These are phyloP conservation scores for Cyprinella venusta DNA, from an alignment of 2,797 vertebrate genomes.

Conservation along the genomic window DNA sequence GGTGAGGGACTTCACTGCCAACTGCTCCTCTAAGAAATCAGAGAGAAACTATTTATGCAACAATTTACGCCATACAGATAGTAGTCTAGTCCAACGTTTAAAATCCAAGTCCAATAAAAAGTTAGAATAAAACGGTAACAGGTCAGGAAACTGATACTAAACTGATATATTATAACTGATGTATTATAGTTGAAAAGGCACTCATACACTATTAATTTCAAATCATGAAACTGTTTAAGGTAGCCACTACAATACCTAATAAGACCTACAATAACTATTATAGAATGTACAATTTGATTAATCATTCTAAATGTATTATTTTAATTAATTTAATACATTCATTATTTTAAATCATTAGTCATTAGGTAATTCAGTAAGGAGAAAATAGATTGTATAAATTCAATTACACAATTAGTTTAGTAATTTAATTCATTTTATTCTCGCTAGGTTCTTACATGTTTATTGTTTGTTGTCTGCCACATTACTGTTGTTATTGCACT, in stretches of 20 bases:
- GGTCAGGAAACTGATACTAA: not conserved
- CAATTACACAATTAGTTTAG: not conserved
- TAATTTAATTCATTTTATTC: not conserved
- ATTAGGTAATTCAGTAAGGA: not conserved
- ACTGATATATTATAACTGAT: not conserved
- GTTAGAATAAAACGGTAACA: not conserved
- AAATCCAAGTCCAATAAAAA: not conserved
- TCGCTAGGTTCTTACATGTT: not conserved
- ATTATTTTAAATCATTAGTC: not conserved
- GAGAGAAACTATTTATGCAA: conserved; percentile 55
- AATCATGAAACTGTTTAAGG: not conserved
- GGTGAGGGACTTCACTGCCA: conserved; percentile 71
- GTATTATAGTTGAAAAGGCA: not conserved
- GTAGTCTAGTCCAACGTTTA: not conserved
- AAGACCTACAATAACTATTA: not conserved
- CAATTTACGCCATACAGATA: conserved; percentile 1
- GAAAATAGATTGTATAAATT: not conserved
- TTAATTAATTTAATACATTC: not conserved
- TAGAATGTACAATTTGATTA: not conserved
- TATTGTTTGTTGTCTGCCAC: not conserved
- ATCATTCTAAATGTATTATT: not conserved
- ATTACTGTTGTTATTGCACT: not conserved
- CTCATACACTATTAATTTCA: not conserved
- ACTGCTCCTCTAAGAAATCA: conserved; percentile 72
- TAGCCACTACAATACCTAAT: not conserved